phyloP scores from a whole-genome alignment of 2,113 vertebrate genomes.

The Oenanthe melanoleuca region DNA sequence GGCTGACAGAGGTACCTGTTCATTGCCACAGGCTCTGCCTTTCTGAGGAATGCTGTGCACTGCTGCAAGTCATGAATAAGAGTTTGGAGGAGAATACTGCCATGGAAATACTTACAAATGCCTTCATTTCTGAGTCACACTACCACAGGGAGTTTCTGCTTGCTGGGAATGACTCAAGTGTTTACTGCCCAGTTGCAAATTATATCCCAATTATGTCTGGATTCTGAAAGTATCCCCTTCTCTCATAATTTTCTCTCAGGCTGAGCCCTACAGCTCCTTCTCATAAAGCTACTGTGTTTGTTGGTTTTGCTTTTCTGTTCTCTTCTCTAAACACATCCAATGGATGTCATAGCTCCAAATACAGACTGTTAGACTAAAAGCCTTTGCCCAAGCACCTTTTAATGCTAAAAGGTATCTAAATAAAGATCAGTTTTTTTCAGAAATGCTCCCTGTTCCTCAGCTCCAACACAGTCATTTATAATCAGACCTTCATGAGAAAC shows the following conservation, averaged over 20 bases:
- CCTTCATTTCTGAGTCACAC: constrained; percentile 46
- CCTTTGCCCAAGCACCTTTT: neutral
- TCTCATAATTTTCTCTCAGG: neutral
- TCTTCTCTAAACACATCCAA: neutral
- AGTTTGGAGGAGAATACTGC: neutral
- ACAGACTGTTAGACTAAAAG: neutral
- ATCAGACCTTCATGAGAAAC: neutral
- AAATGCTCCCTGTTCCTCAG: neutral
- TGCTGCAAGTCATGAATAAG: neutral
- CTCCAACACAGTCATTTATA: neutral
- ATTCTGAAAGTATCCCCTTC: neutral
- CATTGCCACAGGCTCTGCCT: neutral
- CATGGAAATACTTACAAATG: constrained; percentile 46
- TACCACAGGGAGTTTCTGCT: constrained; percentile 37
- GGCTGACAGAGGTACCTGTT: neutral
- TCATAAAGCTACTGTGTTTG: neutral
- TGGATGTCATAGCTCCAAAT: neutral
- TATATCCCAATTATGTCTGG: constrained; percentile 8
- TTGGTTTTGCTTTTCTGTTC: neutral
- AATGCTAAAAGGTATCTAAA: neutral
- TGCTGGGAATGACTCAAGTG: constrained; percentile 37
- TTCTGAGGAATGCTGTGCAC: neutral
- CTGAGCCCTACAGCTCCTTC: neutral
- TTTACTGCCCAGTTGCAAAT: constrained; percentile 16
- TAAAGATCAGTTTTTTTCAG: neutral